Evolutionary conservation across 1,140 invertebrate genomes (phyloP).

Genomic region (Aphelenchoides besseyi): DNA sequence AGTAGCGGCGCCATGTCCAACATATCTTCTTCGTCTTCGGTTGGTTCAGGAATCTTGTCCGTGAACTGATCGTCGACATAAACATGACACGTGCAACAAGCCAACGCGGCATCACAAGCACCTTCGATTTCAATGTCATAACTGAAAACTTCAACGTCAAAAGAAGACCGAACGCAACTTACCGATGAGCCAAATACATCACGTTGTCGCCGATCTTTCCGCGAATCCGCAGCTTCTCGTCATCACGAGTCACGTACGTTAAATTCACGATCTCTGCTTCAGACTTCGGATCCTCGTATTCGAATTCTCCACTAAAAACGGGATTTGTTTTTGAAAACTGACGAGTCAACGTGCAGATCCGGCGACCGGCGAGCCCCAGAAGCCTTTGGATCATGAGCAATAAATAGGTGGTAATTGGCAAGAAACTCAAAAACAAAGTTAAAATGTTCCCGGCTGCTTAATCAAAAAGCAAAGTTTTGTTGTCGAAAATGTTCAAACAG

Average conservation of each 20-base stretch:
- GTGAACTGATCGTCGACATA: slow-evolving; percentile 79
- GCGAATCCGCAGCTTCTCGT: slow-evolving; percentile 72
- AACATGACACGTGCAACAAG: slow-evolving; percentile 96
- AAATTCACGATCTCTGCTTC: slow-evolving; percentile 88
- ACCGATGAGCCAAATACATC: slow-evolving; percentile 83
- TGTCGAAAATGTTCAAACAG: no score
- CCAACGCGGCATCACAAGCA: slow-evolving; percentile 91
- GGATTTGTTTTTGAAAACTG: neutral
- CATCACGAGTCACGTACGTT: slow-evolving; percentile 80
- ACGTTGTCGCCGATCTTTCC: slow-evolving; percentile 95
- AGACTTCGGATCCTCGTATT: slow-evolving; percentile 85
- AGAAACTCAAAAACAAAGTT: no score
- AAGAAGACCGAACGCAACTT: slow-evolving; percentile 9
- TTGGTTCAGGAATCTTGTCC: slow-evolving; percentile 74
- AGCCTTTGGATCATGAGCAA: neutral
- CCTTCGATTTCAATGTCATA: slow-evolving; percentile 92
- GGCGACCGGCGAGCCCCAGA: neutral
- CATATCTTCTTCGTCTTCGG: slow-evolving; percentile 90
- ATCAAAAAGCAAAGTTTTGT: no score
- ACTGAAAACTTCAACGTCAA: slow-evolving; percentile 53
- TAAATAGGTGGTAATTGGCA: no score
- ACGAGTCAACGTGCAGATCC: neutral
- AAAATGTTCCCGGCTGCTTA: no score
- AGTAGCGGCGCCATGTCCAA: slow-evolving; percentile 93
- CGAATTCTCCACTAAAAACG: slow-evolving; percentile 73